phyloP scores from a whole-genome alignment of 2,888 invertebrate genomes.

The Lamproptera curius region DNA sequence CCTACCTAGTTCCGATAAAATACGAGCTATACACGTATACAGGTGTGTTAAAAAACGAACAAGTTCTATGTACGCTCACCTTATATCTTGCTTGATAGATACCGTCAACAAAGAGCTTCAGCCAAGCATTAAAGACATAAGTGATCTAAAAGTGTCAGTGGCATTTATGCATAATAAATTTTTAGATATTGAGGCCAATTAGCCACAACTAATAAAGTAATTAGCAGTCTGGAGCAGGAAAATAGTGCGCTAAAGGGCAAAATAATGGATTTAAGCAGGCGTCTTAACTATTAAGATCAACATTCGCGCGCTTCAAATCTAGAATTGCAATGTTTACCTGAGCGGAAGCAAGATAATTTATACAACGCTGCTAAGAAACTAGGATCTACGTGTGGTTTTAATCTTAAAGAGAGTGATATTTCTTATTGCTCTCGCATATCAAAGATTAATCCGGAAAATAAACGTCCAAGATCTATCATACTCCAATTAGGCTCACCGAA shows the following conservation, averaged over 20 bases:
- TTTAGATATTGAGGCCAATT: neutral
- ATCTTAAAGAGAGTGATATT: conserved; percentile 7
- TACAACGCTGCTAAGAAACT: conserved; percentile 7
- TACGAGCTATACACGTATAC: neutral
- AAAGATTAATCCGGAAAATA: conserved; percentile 4
- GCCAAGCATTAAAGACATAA: neutral
- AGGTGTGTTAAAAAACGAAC: neutral
- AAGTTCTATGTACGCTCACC: neutral
- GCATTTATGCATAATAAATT: neutral
- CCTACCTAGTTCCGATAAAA: neutral
- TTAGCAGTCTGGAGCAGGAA: neutral
- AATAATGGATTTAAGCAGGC: neutral
- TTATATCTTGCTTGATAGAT: neutral
- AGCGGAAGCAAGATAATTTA: conserved; percentile 14
- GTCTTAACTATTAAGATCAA: conserved; percentile 1
- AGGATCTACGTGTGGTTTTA: neutral
- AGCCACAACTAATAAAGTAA: neutral
- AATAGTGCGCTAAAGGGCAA: neutral
- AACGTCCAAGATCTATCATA: conserved; percentile 8
- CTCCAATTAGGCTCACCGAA: neutral
- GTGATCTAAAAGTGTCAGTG: neutral
- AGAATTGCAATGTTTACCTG: conserved; percentile 17
- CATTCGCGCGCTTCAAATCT: conserved; percentile 11
- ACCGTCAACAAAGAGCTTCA: neutral
- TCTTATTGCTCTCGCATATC: conserved; percentile 3